Base-by-base conservation (phyloP, 2,797 vertebrate genomes). In the Pteropus rufus region DNA sequence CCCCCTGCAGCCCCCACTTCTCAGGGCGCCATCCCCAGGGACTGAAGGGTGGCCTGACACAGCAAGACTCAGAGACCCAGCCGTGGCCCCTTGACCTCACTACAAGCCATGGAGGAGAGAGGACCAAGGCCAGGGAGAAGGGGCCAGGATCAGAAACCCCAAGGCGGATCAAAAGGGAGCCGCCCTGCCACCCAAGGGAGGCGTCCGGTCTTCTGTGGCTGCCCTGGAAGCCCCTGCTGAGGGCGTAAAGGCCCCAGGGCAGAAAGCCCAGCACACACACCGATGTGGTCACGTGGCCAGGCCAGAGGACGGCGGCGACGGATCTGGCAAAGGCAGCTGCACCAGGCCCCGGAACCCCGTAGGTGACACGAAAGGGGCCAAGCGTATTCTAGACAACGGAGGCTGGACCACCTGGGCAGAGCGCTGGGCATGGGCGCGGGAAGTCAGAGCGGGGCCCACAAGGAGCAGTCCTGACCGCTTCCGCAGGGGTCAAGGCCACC, bases 11-110 rank as follows among this genome's bases (percentile, higher is more conserved):
- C 46, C 69, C 88, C 81, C 1, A 0, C 8, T 23, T 19, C 72
- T 23, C 5, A 0, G 4, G 46, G 16, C 3, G 0, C 64, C 0
- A 0, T 16, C 62, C 44, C 5, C 0, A 10, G 36, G 54, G 36
- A 7, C 76, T 29, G 7, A 56, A 34, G 23, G 79, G 12, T 6
- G 6, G 36, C 1, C 3, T 10, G 36, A 24, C 29, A n/a, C 24
- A 26, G 24, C 23, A 49, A 49, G 69, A 11, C 65, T 23, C 9
- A 0, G 24, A 36, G 79, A 15, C 44, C 67, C 36, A 16, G 23
- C 16, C 0, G 3, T 0, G 65, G 70, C 73, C 54, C 2, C 46
- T 5, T 19, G 9, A 23, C n/a, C 49, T 49, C 14, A 2, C 11
- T 6, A 36, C 3, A 26, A 67, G 12, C n/a, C 67, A 11, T 4